These are phyloP conservation scores for Eolophus roseicapilla DNA, from an alignment of 2,113 vertebrate species.

Conservation along the genomic window DNA sequence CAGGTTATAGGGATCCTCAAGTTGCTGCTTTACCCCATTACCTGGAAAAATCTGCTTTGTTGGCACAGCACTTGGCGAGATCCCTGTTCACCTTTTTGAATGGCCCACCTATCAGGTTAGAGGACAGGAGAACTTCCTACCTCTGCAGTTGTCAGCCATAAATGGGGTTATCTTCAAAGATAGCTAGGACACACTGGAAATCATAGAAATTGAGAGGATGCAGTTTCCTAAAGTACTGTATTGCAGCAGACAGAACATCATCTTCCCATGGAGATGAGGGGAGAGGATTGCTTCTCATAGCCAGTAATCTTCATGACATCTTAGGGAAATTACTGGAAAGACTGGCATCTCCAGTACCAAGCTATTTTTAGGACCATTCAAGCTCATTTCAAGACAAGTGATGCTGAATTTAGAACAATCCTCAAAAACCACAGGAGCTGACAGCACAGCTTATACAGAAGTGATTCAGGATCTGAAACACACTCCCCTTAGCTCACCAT, in stretches of 20 bases:
- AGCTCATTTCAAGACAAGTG: neutral
- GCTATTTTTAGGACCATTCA: conserved; percentile 18
- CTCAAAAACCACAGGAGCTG: neutral
- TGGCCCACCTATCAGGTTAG: neutral
- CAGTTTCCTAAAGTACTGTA: neutral
- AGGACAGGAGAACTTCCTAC: neutral
- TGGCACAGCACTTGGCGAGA: neutral
- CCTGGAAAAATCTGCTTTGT: neutral
- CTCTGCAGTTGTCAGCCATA: neutral
- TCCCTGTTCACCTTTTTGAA: neutral
- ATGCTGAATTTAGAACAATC: neutral
- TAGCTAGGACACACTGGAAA: neutral
- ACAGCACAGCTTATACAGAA: neutral
- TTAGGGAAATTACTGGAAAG: neutral
- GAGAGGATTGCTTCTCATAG: neutral
- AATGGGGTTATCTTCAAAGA: neutral
- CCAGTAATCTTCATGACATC: neutral
- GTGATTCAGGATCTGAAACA: neutral
- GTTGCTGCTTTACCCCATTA: neutral
- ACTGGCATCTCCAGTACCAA: neutral
- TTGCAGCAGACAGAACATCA: neutral
- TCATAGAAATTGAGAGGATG: neutral
- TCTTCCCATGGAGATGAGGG: neutral
- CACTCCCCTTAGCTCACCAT: neutral
- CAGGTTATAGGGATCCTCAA: neutral